phyloP scores from a whole-genome alignment of 2,888 invertebrate species.

The Mythimna loreyi region DNA sequence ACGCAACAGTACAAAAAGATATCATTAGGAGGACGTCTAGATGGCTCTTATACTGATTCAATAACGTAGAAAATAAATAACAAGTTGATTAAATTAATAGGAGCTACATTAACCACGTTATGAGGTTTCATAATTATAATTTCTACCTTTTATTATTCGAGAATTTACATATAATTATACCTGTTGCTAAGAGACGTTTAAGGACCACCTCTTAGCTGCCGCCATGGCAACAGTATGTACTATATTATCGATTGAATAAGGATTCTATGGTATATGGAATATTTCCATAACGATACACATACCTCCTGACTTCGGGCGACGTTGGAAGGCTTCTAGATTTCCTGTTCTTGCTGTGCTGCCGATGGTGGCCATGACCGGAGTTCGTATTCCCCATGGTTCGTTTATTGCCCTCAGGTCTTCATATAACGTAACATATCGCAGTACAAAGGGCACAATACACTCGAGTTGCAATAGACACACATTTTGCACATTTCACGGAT shows the following conservation, averaged over 20 bases:
- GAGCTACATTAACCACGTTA: neutral
- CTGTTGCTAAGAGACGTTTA: conserved; percentile 27
- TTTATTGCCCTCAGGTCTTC: conserved; percentile 56
- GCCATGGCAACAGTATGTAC: conserved; percentile 23
- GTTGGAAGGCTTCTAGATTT: conserved; percentile 94
- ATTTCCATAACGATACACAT: conserved; percentile 63
- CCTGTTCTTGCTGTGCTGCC: conserved; percentile 87
- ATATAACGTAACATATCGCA: conserved; percentile 56
- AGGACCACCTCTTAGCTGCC: neutral
- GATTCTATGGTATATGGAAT: conserved; percentile 11
- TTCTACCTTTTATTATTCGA: conserved; percentile 3
- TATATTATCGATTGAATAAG: conserved; percentile 22
- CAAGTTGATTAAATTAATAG: neutral
- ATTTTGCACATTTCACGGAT: conserved; percentile 53
- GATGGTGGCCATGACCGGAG: conserved; percentile 82
- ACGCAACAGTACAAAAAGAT: conserved; percentile 7
- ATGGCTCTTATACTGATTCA: neutral
- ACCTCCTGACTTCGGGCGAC: conserved; percentile 95
- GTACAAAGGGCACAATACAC: conserved; percentile 51
- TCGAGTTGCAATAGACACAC: conserved; percentile 52
- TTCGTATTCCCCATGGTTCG: conserved; percentile 86
- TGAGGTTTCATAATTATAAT: neutral
- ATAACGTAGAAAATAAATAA: conserved; percentile 7
- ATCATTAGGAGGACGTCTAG: conserved; percentile 18
- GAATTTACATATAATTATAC: neutral